Evolutionary conservation across 2,888 invertebrate species (phyloP).

Genomic region (Endomychus coccineus): DNA sequence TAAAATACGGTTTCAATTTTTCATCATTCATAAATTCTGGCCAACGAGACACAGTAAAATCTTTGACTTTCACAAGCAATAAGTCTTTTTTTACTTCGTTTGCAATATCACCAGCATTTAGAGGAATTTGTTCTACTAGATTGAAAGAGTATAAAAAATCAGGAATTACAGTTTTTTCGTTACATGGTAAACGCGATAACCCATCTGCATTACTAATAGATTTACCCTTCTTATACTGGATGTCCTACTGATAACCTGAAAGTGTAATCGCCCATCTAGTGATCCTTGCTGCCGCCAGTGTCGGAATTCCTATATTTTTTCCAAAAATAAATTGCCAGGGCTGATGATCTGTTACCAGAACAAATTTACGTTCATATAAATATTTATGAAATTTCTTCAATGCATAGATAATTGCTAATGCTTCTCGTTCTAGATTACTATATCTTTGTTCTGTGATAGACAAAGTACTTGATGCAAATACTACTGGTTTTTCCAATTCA

Average conservation of each 20-base stretch:
- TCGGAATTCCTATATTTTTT: conserved; percentile 19
- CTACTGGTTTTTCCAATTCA: too few relatives aligned
- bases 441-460: conserved; percentile 15
- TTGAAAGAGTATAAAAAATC: neutral
- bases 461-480: too few relatives aligned
- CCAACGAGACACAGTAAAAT: conserved; percentile 17
- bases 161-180: neutral
- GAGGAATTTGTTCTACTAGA: conserved; percentile 1
- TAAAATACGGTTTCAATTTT: too few relatives aligned
- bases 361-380: too few relatives aligned
- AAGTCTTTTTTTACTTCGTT: conserved; percentile 4
- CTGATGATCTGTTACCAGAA: conserved; percentile 18
- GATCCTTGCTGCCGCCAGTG: conserved; percentile 16
- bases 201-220: conserved; percentile 16
- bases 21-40: too few relatives aligned
- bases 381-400: conserved; percentile 18
- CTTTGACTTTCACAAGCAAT: conserved; percentile 15
- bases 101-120: conserved; percentile 9
- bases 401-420: conserved; percentile 16
- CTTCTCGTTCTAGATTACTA: conserved; percentile 15
- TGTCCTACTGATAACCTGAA: conserved; percentile 18
- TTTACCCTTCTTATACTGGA: too few relatives aligned
- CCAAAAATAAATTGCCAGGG: conserved; percentile 21
- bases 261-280: conserved; percentile 18
- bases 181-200: conserved; percentile 11